Conservation (phyloP, 2,797 vertebrate species). For the Arctocebus calabarensis region DNA sequence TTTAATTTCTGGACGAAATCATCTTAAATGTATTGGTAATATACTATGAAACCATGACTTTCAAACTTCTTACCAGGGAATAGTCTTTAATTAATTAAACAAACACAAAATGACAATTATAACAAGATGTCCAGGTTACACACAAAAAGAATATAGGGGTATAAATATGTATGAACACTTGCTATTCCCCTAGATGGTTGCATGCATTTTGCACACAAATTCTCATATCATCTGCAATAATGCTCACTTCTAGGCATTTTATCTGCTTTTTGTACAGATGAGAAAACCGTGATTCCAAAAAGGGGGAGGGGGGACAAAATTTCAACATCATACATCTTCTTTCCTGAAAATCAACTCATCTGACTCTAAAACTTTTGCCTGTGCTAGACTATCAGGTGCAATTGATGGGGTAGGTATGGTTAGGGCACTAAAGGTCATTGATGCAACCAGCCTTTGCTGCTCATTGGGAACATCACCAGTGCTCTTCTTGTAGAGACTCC, state of each 20-base stretch:
- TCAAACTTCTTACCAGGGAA: not conserved
- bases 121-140: not conserved
- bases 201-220: not conserved
- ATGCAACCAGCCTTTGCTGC: not conserved
- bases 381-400: fast-evolving
- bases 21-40: not conserved
- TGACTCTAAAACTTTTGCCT: not conserved
- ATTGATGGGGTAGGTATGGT: fast-evolving
- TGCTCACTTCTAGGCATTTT: fast-evolving
- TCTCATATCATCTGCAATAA: not conserved
- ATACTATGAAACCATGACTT: not conserved
- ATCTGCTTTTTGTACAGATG: not conserved
- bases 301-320: not conserved
- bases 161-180: fast-evolving
- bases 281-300: not conserved
- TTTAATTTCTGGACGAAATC: not conserved
- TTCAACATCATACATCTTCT: not conserved
- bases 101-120: fast-evolving
- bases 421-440: too few relatives aligned
- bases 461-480: not conserved
- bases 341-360: not conserved
- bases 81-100: not conserved
- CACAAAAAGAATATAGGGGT: not conserved
- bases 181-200: fast-evolving
- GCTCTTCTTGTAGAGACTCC: not conserved